Evolutionary conservation across 2,113 vertebrate species (phyloP).

Genomic region (Pangasianodon hypophthalmus): DNA sequence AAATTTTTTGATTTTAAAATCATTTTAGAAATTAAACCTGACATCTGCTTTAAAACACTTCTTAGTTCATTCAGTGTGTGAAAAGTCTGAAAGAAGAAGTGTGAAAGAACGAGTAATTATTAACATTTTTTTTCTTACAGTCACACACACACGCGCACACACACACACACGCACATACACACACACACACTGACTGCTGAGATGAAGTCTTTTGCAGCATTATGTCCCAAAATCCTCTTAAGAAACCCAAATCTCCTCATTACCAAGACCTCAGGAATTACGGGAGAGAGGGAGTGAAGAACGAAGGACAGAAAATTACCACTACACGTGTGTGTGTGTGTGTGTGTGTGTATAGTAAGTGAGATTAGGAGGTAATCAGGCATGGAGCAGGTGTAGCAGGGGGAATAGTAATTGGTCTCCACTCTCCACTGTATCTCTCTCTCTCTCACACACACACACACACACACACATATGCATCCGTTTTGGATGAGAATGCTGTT

Average conservation of each 20-base stretch:
- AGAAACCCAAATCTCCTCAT: slow-evolving; percentile 41
- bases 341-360: neutral
- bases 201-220: slow-evolving; percentile 30
- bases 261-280: slow-evolving; percentile 46
- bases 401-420: slow-evolving; percentile 35
- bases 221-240: slow-evolving; percentile 42
- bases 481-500: neutral
- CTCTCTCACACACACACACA: neutral
- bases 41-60: neutral
- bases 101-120: neutral
- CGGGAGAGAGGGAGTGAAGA: slow-evolving; percentile 4
- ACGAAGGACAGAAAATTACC: slow-evolving; percentile 16
- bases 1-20: neutral
- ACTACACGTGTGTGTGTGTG: neutral
- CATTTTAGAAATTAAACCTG: neutral
- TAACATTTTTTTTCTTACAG: neutral
- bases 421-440: neutral
- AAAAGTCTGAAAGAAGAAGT: neutral
- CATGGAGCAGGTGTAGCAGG: slow-evolving; percentile 43
- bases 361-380: slow-evolving; percentile 51
- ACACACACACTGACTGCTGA: slow-evolving; percentile 1
- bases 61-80: neutral
- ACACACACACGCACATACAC: slow-evolving; percentile 2
- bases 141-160: neutral
- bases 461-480: neutral